Conservation (phyloP, 2,888 invertebrate genomes). For the Clivina fossor region DNA sequence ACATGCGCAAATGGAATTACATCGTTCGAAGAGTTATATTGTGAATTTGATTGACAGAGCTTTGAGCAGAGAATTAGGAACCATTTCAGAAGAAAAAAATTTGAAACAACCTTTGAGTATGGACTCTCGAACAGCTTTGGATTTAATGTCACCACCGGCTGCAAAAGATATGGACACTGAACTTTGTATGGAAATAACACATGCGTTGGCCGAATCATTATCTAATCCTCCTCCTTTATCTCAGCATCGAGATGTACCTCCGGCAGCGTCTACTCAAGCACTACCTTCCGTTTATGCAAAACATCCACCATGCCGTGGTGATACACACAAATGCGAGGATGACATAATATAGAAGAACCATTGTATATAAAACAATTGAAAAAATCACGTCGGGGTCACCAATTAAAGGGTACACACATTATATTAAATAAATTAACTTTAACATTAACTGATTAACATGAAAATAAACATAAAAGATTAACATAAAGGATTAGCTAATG, state of each 20-base stretch:
- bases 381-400: slow-evolving; percentile 53
- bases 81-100: slow-evolving; percentile 43
- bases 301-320: too few species aligned
- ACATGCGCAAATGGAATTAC: slow-evolving; percentile 51
- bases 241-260: too few species aligned
- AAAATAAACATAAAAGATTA: too few species aligned
- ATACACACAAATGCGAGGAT: too few species aligned
- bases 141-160: slow-evolving; percentile 45
- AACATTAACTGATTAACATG: too few species aligned
- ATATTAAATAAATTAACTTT: too few species aligned
- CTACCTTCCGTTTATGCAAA: too few species aligned
- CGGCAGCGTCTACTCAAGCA: too few species aligned
- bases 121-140: slow-evolving; percentile 45
- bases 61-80: slow-evolving; percentile 53
- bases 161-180: slow-evolving; percentile 44
- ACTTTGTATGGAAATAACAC: slow-evolving; percentile 47
- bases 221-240: too few species aligned
- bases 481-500: slow-evolving; percentile 42
- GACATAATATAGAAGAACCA: too few species aligned
- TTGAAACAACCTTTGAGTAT: slow-evolving; percentile 43
- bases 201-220: slow-evolving; percentile 44
- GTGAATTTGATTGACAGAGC: slow-evolving; percentile 55
- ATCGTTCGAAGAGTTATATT: slow-evolving; percentile 54
- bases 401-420: too few species aligned
- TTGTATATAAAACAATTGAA: slow-evolving; percentile 52